Percentiles rank a stretch among this genome's conserved stretches.
Conservation (phyloP, 1,140 invertebrate genomes). For the Bombus huntii region DNA sequence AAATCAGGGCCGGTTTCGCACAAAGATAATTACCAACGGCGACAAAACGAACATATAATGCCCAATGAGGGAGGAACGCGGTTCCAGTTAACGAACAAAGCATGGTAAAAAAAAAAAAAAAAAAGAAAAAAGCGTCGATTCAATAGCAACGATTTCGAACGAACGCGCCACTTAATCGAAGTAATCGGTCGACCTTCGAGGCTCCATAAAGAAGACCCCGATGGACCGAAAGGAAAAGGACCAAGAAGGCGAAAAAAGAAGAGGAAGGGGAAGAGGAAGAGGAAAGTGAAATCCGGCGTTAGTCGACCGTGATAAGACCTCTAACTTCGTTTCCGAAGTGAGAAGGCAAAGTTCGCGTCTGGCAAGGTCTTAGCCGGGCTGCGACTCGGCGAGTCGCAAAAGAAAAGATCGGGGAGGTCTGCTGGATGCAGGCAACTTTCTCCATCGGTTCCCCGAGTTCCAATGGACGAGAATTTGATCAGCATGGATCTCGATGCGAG, state of each 20-base stretch:
- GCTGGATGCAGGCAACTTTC: conserved; percentile 18
- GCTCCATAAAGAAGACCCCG: not conserved
- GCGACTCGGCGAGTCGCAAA: not conserved
- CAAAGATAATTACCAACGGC: not conserved
- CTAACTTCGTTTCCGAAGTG: conserved; percentile 47
- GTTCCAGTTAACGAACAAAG: not conserved
- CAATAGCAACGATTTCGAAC: not conserved
- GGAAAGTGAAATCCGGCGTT: conserved; percentile 38
- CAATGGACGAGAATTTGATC: conserved; percentile 45
- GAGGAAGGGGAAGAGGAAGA: not conserved
- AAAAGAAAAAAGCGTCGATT: not conserved
- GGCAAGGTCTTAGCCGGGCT: conserved; percentile 31
- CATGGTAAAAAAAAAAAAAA: too few species aligned
- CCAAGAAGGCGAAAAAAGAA: too few species aligned
- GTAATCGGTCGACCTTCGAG: conserved; percentile 18
- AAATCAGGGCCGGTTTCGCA: not conserved
- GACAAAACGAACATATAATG: not conserved
- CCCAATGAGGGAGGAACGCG: not conserved
- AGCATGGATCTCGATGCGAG: conserved; percentile 38
- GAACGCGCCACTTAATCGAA: not conserved
- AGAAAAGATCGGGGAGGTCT: conserved; percentile 5
- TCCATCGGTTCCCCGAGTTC: conserved; percentile 14
- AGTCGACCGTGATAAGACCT: conserved; percentile 51
- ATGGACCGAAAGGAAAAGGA: not conserved
- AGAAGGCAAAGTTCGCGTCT: conserved; percentile 63